These are phyloP conservation scores for Periophthalmodon schlosseri DNA, from an alignment of 2,113 vertebrate genomes.

Conservation along the genomic window DNA sequence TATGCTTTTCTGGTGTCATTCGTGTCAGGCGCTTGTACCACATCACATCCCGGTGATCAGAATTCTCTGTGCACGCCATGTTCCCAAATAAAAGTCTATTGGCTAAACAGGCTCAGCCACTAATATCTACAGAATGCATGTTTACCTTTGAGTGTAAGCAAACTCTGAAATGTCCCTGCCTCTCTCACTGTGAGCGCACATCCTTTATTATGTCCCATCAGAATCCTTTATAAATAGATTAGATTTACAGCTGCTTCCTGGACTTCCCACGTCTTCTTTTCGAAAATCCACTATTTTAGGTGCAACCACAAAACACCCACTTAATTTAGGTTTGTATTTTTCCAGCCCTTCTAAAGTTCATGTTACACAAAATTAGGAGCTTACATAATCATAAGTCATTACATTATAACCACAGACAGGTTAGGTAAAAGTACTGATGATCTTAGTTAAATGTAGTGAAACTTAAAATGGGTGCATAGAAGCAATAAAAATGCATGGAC, in stretches of 20 bases:
- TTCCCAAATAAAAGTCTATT: conserved; percentile 62
- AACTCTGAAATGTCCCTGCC: conserved; percentile 7
- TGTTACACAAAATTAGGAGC: conserved; percentile 20
- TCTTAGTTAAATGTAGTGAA: neutral
- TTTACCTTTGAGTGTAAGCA: conserved; percentile 68
- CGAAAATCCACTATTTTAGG: conserved; percentile 57
- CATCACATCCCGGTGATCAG: conserved; percentile 22
- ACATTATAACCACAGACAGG: neutral
- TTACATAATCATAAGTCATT: neutral
- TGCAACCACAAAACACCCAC: conserved; percentile 13
- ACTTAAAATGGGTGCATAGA: neutral
- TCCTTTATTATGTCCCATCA: conserved; percentile 60
- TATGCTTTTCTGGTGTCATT: neutral
- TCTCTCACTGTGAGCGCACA: conserved; percentile 53
- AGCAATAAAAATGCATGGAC: neutral
- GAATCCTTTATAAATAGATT: conserved; percentile 72
- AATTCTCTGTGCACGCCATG: conserved; percentile 30
- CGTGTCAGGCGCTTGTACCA: conserved; percentile 27
- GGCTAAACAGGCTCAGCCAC: conserved; percentile 38
- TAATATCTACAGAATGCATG: conserved; percentile 63
- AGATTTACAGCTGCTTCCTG: conserved; percentile 80
- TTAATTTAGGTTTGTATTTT: conserved; percentile 17
- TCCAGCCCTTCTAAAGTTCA: conserved; percentile 31
- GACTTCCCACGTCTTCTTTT: conserved; percentile 47
- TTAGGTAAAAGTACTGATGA: neutral